Percentiles rank a stretch among this genome's conserved stretches.
Conservation (phyloP, 2,113 vertebrate species). For the Leucopsar rothschildi region DNA sequence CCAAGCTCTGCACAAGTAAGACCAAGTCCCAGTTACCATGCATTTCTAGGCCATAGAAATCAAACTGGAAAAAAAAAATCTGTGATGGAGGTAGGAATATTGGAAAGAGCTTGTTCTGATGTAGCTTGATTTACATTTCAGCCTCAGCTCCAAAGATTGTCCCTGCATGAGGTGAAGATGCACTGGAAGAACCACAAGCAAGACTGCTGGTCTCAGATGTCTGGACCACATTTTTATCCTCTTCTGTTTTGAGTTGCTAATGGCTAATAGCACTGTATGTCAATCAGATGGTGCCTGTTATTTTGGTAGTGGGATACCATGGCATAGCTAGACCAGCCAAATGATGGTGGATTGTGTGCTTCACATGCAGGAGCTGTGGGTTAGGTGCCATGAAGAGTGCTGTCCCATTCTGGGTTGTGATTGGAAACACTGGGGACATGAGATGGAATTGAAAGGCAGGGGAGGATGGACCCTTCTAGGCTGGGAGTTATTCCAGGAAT, state of each 20-base stretch:
- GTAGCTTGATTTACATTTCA: not conserved
- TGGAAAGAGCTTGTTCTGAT: not conserved
- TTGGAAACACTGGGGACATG: not conserved
- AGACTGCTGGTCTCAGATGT: not conserved
- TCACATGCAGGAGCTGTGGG: not conserved
- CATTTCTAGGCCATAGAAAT: not conserved
- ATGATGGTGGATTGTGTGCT: not conserved
- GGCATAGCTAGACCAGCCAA: not conserved
- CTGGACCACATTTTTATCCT: not conserved
- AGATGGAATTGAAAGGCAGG: not conserved
- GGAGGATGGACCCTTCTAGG: not conserved
- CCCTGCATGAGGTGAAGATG: accelerated
- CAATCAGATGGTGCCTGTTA: not conserved
- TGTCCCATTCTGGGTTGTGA: not conserved
- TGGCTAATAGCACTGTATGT: not conserved
- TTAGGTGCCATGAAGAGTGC: not conserved
- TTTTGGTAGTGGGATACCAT: not conserved
- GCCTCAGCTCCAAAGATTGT: not conserved
- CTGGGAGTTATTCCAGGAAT: not conserved
- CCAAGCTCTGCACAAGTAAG: not conserved
- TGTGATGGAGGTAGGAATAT: not conserved
- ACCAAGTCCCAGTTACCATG: not conserved
- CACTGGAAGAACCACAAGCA: not conserved
- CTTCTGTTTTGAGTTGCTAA: not conserved
- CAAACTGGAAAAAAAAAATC: not conserved